Evolutionary conservation across 2,113 vertebrate genomes (phyloP).

Genomic region (Monarcha castaneiventris): DNA sequence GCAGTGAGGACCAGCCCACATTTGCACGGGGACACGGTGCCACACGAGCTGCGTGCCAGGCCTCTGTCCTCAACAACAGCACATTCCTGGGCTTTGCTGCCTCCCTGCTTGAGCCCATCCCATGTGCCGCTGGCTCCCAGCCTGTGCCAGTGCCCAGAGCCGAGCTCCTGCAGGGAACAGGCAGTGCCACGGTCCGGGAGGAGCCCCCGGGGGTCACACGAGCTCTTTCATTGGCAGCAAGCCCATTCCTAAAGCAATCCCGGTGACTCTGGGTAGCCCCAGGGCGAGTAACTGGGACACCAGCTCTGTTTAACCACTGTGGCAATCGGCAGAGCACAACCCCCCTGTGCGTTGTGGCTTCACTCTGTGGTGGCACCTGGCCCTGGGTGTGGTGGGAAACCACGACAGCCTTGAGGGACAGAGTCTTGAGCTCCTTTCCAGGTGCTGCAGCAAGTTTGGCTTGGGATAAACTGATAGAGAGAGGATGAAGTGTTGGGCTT

Average conservation of each 20-base stretch:
- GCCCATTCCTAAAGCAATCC: slow-evolving; percentile 3
- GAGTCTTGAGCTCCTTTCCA: background rate
- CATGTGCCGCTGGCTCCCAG: background rate
- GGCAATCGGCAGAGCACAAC: slow-evolving; percentile 31
- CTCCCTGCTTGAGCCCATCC: background rate
- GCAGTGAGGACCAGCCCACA: fast-evolving
- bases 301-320: background rate
- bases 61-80: background rate
- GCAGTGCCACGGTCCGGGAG: background rate
- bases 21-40: background rate
- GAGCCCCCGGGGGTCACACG: background rate
- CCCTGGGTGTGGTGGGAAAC: background rate
- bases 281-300: slow-evolving; percentile 32
- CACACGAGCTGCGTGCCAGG: background rate
- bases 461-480: background rate
- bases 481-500: background rate
- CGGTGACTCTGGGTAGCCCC: slow-evolving; percentile 33
- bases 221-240: background rate
- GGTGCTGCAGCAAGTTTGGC: fast-evolving
- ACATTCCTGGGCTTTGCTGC: background rate
- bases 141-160: background rate
- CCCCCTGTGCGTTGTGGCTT: background rate
- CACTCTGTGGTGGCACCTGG: background rate
- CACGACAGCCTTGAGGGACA: fast-evolving
- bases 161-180: background rate